phyloP scores from a whole-genome alignment of 2,888 invertebrate genomes.

The Clusia tigrina region DNA sequence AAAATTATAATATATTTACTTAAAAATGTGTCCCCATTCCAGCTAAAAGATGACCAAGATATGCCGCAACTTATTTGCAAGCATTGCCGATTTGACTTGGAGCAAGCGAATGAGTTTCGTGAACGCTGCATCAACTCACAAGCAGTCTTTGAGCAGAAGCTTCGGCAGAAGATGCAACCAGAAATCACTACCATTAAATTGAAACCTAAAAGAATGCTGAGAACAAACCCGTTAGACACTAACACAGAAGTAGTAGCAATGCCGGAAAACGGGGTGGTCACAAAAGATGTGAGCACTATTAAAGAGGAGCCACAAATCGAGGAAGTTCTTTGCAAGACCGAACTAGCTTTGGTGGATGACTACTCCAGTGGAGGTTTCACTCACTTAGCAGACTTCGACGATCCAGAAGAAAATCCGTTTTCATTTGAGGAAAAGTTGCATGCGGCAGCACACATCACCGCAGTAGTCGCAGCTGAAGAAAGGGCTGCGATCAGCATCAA shows the following conservation, averaged over 20 bases:
- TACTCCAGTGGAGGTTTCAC: too few species aligned
- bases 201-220: not conserved
- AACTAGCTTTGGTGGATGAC: too few species aligned
- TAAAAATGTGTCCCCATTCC: not conserved
- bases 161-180: not conserved
- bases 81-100: constrained; percentile 5
- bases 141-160: not conserved
- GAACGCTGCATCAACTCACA: constrained; percentile 23
- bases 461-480: too few species aligned
- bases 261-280: not conserved
- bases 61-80: constrained; percentile 37
- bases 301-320: not conserved
- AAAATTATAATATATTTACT: not conserved
- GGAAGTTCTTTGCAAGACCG: not conserved
- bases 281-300: not conserved
- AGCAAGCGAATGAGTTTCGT: constrained; percentile 17
- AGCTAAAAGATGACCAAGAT: constrained; percentile 32
- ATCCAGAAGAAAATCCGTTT: too few species aligned
- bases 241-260: not conserved
- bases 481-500: too few species aligned
- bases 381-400: too few species aligned
- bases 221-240: constrained; percentile 11
- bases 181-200: not conserved
- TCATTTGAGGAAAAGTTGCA: too few species aligned
- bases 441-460: too few species aligned